phyloP scores from a whole-genome alignment of 2,113 vertebrate species.

The Epinephelus moara region DNA sequence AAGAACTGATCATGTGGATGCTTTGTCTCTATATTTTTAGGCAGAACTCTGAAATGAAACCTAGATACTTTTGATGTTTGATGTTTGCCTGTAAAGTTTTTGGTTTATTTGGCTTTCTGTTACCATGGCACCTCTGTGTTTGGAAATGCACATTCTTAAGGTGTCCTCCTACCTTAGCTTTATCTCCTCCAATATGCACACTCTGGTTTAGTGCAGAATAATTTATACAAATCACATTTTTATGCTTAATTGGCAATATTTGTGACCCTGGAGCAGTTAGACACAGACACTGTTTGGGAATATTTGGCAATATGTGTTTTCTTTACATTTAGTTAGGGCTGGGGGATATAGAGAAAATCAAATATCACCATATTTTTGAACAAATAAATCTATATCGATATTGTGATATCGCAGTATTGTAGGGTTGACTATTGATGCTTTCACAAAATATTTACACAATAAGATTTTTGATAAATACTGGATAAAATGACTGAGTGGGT shows the following conservation, averaged over 20 bases:
- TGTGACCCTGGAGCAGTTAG: not conserved
- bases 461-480: no score
- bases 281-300: not conserved
- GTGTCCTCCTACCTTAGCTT: not conserved
- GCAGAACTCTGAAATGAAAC: constrained; percentile 2
- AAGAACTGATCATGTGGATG: constrained; percentile 38
- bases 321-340: not conserved
- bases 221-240: not conserved
- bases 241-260: not conserved
- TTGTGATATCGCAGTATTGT: no score
- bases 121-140: constrained; percentile 46
- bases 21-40: constrained; percentile 43
- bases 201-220: not conserved
- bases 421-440: no score
- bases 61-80: constrained; percentile 23
- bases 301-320: not conserved
- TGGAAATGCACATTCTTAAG: constrained; percentile 72
- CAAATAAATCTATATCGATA: no score
- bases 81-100: constrained; percentile 54
- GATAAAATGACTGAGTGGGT: no score
- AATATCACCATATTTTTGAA: no score
- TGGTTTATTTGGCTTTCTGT: constrained; percentile 55
- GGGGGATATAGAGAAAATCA: no score
- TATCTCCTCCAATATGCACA: constrained; percentile 6
- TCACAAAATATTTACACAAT: no score